Evolutionary conservation across 2,113 vertebrate species (phyloP).

Genomic region (Ibidorhyncha struthersii): DNA sequence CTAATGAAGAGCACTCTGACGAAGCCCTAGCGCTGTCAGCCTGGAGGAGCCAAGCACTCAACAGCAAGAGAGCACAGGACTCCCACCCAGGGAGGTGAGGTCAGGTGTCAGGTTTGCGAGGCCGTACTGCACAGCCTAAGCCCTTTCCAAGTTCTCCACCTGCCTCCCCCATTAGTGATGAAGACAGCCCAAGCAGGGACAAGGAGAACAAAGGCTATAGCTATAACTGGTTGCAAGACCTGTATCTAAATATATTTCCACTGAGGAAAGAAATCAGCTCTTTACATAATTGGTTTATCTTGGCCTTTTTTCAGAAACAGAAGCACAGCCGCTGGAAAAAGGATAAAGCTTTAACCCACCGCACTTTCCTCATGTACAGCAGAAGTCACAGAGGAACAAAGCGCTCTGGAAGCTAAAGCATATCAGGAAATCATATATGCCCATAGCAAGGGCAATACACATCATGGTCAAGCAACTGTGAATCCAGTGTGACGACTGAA

Average conservation of each 20-base stretch:
- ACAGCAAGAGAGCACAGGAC: background rate
- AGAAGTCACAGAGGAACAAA: background rate
- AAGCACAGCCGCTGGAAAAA: background rate
- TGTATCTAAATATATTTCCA: background rate
- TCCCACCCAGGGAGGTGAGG: background rate
- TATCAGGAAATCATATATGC: background rate
- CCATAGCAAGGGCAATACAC: background rate
- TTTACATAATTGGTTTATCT: background rate
- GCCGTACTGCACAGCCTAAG: background rate
- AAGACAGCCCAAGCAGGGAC: background rate
- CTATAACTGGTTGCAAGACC: background rate
- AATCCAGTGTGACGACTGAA: background rate
- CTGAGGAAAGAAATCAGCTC: background rate
- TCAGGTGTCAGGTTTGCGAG: fast-evolving
- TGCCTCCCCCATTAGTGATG: background rate
- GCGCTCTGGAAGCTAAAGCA: background rate
- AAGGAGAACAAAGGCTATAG: background rate
- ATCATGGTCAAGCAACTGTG: background rate
- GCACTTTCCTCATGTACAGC: background rate
- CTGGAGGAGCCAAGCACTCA: background rate
- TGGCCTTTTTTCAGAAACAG: background rate
- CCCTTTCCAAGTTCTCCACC: background rate
- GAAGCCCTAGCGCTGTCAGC: background rate
- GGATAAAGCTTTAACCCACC: background rate
- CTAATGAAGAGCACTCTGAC: background rate